These are phyloP conservation scores for Pogonophryne albipinna DNA, from an alignment of 2,797 vertebrate genomes.

Conservation along the genomic window DNA sequence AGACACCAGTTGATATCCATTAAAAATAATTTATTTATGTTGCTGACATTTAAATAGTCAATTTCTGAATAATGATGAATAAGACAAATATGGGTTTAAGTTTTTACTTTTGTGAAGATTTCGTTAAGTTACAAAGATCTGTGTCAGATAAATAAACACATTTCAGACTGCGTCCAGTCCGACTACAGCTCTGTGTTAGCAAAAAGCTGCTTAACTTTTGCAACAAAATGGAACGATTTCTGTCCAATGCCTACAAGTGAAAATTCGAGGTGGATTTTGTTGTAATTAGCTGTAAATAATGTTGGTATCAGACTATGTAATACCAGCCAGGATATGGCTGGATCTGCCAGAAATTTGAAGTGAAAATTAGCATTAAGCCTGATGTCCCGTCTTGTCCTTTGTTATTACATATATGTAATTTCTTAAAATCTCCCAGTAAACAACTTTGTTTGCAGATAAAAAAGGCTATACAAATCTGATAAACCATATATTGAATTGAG, in stretches of 20 bases:
- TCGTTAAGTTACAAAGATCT: not conserved
- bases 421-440: not conserved
- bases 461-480: too few relatives aligned
- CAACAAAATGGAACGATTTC: not conserved
- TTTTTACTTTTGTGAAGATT: slow-evolving; percentile 1
- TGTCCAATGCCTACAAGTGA: not conserved
- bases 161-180: not conserved
- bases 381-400: too few relatives aligned
- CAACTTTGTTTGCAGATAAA: too few relatives aligned
- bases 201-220: not conserved
- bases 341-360: not conserved
- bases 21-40: slow-evolving; percentile 3
- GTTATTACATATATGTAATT: too few relatives aligned
- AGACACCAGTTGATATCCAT: slow-evolving; percentile 19
- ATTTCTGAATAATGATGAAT: slow-evolving; percentile 16
- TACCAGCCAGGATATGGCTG: not conserved
- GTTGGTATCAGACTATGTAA: not conserved
- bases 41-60: slow-evolving; percentile 33
- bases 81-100: slow-evolving; percentile 14
- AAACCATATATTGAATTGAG: too few relatives aligned
- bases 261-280: not conserved
- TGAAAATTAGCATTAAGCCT: too few relatives aligned
- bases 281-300: not conserved
- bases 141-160: not conserved
- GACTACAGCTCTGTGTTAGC: not conserved